Evolutionary conservation across 1,140 invertebrate genomes (phyloP).

Genomic region (Drosophila ananassae): DNA sequence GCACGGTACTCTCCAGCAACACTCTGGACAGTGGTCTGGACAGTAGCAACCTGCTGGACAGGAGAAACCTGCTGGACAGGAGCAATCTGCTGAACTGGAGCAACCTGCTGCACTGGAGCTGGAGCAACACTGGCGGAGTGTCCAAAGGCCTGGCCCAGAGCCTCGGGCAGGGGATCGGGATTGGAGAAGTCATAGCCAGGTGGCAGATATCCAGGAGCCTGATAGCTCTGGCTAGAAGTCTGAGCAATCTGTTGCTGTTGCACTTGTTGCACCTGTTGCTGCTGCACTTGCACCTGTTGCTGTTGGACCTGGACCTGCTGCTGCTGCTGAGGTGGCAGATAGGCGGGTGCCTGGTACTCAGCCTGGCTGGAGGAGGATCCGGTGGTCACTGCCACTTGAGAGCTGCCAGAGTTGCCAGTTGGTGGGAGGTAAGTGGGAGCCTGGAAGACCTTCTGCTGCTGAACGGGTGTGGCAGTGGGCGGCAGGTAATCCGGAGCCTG

Average conservation of each 20-base stretch:
- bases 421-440: slow-evolving; percentile 40
- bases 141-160: slow-evolving; percentile 19
- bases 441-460: slow-evolving; percentile 32
- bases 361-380: background rate
- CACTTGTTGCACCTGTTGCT: slow-evolving; percentile 26
- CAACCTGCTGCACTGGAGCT: background rate
- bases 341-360: slow-evolving; percentile 47
- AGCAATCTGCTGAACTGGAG: no score
- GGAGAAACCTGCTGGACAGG: slow-evolving; percentile 4
- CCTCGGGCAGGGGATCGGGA: slow-evolving; percentile 53
- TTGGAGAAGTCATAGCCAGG: slow-evolving; percentile 59
- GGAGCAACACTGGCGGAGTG: slow-evolving; percentile 12
- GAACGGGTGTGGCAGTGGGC: slow-evolving; percentile 28
- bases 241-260: slow-evolving; percentile 18
- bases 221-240: slow-evolving; percentile 10
- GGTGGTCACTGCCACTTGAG: slow-evolving; percentile 1
- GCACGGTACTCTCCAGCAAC: slow-evolving; percentile 47
- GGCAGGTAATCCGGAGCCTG: slow-evolving; percentile 61
- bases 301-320: slow-evolving; percentile 20
- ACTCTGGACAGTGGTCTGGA: slow-evolving; percentile 15
- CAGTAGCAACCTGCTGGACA: background rate
- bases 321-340: slow-evolving; percentile 56
- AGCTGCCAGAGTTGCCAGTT: slow-evolving; percentile 6
- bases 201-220: slow-evolving; percentile 53
- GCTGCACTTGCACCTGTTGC: slow-evolving; percentile 13